Conservation (phyloP, 2,797 vertebrate species). For the Geotria australis region DNA sequence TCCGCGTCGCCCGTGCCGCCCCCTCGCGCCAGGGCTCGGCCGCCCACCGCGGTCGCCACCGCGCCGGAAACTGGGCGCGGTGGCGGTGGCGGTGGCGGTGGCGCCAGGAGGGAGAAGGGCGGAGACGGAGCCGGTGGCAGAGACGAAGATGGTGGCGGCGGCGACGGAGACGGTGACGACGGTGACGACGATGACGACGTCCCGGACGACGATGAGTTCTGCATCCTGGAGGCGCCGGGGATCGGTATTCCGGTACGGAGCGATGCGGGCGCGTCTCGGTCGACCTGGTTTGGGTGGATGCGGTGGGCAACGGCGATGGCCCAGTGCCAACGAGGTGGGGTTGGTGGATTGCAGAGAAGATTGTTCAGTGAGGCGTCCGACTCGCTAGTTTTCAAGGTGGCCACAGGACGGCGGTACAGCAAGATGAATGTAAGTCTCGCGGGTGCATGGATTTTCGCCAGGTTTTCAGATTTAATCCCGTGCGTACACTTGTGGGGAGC, state of each 20-base stretch:
- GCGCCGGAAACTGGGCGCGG: conserved; percentile 5
- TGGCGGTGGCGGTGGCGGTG: conserved; percentile 1
- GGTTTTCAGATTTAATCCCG: too few species aligned
- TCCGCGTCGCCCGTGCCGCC: too few species aligned
- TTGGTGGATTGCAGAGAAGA: too few species aligned
- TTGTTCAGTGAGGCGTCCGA: too few species aligned
- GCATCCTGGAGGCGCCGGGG: conserved; percentile 60
- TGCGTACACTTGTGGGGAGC: too few species aligned
- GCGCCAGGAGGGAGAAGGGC: conserved; percentile 2
- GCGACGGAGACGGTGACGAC: conserved; percentile 10
- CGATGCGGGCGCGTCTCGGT: background rate
- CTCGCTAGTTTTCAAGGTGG: too few species aligned
- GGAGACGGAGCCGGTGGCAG: conserved; percentile 11
- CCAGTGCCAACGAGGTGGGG: too few species aligned
- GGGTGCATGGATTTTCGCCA: too few species aligned
- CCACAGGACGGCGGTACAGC: too few species aligned
- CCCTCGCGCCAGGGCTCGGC: conserved; percentile 25
- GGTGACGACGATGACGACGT: conserved; percentile 17
- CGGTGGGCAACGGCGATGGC: too few species aligned
- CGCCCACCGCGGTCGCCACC: conserved; percentile 12
- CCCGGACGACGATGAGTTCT: conserved; percentile 59
- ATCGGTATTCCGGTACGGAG: conserved; percentile 44
- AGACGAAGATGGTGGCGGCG: conserved; percentile 7
- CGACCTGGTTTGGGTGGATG: too few species aligned
- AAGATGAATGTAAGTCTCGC: too few species aligned